phyloP scores from a whole-genome alignment of 2,888 invertebrate species.

The Melieria omissa region DNA sequence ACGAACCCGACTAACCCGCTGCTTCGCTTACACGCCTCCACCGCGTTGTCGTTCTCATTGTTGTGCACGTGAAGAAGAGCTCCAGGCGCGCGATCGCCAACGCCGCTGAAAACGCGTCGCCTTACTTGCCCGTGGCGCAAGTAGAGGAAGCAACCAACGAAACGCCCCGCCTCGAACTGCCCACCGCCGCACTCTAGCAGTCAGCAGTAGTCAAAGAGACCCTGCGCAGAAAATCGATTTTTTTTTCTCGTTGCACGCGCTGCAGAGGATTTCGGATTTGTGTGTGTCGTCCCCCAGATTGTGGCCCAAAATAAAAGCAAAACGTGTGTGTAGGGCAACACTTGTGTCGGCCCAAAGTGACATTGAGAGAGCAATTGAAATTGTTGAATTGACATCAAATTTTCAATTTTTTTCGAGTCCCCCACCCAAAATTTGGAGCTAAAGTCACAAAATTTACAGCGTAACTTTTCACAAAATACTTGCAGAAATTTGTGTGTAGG shows the following conservation, averaged over 20 bases:
- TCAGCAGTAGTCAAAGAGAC: constrained; percentile 40
- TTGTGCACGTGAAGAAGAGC: no score
- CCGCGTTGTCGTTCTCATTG: no score
- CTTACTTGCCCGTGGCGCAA: not conserved
- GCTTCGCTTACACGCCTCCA: no score
- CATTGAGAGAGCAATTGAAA: no score
- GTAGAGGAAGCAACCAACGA: constrained; percentile 4
- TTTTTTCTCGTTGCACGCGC: constrained; percentile 49
- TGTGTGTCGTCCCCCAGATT: constrained; percentile 1
- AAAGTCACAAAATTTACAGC: no score
- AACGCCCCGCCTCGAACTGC: constrained; percentile 15
- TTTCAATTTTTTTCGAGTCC: no score
- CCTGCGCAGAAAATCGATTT: constrained; percentile 65
- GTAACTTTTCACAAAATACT: no score
- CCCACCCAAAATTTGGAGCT: no score
- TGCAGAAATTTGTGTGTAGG: not conserved
- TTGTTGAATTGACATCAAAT: no score
- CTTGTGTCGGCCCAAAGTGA: no score
- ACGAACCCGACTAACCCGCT: no score
- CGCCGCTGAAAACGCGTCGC: not conserved
- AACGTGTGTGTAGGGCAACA: not conserved
- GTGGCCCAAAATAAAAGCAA: not conserved
- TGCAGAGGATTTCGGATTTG: constrained; percentile 15
- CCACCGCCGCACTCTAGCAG: constrained; percentile 34
- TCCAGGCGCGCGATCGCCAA: constrained; percentile 1